phyloP scores from a whole-genome alignment of 2,888 invertebrate species.

The Oscheius sp. region DNA sequence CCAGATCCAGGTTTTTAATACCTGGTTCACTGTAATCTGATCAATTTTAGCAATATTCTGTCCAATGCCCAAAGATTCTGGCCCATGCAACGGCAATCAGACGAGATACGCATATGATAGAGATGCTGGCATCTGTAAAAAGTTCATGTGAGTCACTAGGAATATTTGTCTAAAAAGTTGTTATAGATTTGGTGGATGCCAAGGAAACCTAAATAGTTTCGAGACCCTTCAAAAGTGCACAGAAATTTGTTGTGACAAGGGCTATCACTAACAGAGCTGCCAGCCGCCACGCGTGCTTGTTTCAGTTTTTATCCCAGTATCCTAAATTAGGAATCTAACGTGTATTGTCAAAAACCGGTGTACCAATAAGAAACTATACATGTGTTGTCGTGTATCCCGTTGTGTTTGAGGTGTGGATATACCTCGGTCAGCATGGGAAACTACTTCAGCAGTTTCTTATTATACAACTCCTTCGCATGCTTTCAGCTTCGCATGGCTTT shows the following conservation, averaged over 20 bases:
- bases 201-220: slow-evolving; percentile 69
- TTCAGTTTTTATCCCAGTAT: slow-evolving; percentile 26
- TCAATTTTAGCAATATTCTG: slow-evolving; percentile 63
- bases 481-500: slow-evolving; percentile 32
- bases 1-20: slow-evolving; percentile 65
- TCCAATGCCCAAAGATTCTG: slow-evolving; percentile 60
- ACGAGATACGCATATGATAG: slow-evolving; percentile 64
- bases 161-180: not conserved
- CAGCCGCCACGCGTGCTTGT: slow-evolving; percentile 21
- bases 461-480: slow-evolving; percentile 17
- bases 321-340: slow-evolving; percentile 39
- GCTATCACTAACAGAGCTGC: slow-evolving; percentile 37
- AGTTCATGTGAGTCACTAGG: slow-evolving; percentile 47
- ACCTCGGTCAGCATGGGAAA: not conserved
- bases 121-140: slow-evolving; percentile 54
- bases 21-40: not conserved
- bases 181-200: slow-evolving; percentile 68
- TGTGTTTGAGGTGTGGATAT: not conserved
- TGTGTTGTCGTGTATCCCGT: slow-evolving; percentile 20
- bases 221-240: slow-evolving; percentile 65
- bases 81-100: slow-evolving; percentile 57
- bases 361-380: slow-evolving; percentile 25
- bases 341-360: slow-evolving; percentile 35
- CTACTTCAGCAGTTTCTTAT: not conserved
- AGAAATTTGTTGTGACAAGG: slow-evolving; percentile 70